Conservation (phyloP, 2,113 vertebrate species). For the Amphiprion ocellaris region DNA sequence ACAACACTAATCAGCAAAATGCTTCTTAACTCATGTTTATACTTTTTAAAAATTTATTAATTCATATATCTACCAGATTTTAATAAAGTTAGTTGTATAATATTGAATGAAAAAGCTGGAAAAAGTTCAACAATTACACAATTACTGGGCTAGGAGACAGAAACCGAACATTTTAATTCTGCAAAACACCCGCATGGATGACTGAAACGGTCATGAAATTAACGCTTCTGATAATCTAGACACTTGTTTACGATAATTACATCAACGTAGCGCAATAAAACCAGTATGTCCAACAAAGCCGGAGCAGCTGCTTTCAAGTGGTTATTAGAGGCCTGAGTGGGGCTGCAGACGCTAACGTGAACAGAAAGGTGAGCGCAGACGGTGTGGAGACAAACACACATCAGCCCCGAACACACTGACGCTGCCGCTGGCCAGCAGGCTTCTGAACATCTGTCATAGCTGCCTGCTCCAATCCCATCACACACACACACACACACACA, state of each 20-base stretch:
- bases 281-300: no score
- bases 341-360: conserved; percentile 50
- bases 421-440: conserved; percentile 60
- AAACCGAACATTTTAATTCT: background rate
- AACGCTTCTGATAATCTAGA: background rate
- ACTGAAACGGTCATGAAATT: background rate
- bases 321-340: conserved; percentile 12
- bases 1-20: no score
- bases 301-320: background rate
- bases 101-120: no score
- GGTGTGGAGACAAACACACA: conserved; percentile 45
- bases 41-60: no score
- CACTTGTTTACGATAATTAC: background rate
- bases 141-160: no score
- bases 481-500: conserved; percentile 34
- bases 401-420: conserved; percentile 4
- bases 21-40: no score
- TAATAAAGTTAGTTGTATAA: no score
- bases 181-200: background rate
- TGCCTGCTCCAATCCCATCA: conserved; percentile 71
- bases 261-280: no score
- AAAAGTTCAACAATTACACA: no score
- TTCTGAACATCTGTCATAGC: conserved; percentile 72
- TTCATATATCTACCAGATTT: no score
- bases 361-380: conserved; percentile 52